These are phyloP conservation scores for Xestia rhomboidea DNA, from an alignment of 2,888 invertebrate species.

Conservation along the genomic window DNA sequence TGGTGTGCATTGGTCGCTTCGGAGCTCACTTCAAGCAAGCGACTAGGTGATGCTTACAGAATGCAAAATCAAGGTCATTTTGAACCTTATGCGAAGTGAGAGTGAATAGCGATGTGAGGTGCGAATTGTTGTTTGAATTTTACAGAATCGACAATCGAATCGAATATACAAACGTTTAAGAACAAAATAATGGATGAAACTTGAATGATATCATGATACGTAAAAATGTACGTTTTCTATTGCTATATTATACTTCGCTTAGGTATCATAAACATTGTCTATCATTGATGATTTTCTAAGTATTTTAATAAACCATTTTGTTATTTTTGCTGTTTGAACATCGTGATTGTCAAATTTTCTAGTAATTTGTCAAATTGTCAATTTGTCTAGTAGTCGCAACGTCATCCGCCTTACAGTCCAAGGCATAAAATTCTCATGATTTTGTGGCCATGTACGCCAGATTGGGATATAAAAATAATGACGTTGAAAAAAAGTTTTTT, in stretches of 20 bases:
- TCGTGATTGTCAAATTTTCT: background rate
- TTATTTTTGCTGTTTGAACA: conserved; percentile 14
- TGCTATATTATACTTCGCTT: background rate
- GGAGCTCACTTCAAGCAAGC: too few species aligned
- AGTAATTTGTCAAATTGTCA: too few species aligned
- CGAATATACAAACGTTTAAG: too few species aligned
- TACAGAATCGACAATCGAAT: too few species aligned
- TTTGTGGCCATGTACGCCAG: too few species aligned
- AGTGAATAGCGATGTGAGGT: too few species aligned
- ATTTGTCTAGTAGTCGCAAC: conserved; percentile 30
- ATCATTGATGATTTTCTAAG: background rate
- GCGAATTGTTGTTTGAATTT: too few species aligned
- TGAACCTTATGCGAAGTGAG: too few species aligned
- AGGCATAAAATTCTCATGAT: too few species aligned
- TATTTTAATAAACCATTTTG: background rate
- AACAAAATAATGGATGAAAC: conserved; percentile 3
- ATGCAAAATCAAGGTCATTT: too few species aligned
- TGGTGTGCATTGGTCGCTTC: too few species aligned
- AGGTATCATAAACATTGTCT: conserved; percentile 11
- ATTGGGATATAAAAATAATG: background rate
- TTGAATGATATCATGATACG: conserved; percentile 1
- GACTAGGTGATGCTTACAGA: too few species aligned
- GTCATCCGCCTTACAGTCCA: background rate
- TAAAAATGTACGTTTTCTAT: conserved; percentile 11
- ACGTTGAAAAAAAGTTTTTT: background rate